Conservation (phyloP, 2,888 invertebrate genomes). For the Oscheius sp. region DNA sequence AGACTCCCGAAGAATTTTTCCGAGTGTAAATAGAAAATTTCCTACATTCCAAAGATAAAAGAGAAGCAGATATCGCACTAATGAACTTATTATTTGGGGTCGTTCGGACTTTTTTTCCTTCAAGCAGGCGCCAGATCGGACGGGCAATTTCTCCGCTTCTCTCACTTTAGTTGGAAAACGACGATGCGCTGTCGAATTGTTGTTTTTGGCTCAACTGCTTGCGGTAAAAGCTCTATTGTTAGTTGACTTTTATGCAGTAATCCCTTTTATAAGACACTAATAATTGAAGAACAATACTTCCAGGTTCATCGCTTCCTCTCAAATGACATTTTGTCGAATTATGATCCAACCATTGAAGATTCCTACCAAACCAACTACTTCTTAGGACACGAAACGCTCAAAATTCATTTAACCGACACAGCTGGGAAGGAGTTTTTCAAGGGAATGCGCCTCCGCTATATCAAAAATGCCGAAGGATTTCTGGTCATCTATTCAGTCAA, state of each 20-base stretch:
- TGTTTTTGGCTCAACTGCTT: conserved; percentile 1
- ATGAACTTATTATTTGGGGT: conserved; percentile 3
- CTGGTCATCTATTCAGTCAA: conserved; percentile 21
- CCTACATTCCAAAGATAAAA: background rate
- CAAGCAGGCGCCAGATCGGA: no score
- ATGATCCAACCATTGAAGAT: conserved; percentile 23
- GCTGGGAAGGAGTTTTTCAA: conserved; percentile 15
- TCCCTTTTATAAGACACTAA: background rate
- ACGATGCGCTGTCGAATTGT: conserved; percentile 9
- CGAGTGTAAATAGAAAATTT: no score
- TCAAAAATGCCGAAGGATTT: background rate
- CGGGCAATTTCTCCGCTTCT: conserved; percentile 11
- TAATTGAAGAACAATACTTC: background rate
- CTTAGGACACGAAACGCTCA: background rate
- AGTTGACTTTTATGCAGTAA: background rate
- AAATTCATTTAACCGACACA: conserved; percentile 10
- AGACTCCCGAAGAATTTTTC: no score
- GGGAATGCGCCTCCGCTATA: conserved; percentile 1
- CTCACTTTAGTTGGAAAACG: no score
- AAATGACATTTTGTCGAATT: background rate
- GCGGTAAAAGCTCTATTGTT: conserved; percentile 16
- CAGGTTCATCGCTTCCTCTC: conserved; percentile 9
- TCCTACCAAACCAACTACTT: background rate
- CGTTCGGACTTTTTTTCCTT: background rate
- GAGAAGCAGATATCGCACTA: no score